These are phyloP conservation scores for Zoanthus sansibaricus DNA, from an alignment of 92 coral and sea anemone genomes.

Conservation along the genomic window DNA sequence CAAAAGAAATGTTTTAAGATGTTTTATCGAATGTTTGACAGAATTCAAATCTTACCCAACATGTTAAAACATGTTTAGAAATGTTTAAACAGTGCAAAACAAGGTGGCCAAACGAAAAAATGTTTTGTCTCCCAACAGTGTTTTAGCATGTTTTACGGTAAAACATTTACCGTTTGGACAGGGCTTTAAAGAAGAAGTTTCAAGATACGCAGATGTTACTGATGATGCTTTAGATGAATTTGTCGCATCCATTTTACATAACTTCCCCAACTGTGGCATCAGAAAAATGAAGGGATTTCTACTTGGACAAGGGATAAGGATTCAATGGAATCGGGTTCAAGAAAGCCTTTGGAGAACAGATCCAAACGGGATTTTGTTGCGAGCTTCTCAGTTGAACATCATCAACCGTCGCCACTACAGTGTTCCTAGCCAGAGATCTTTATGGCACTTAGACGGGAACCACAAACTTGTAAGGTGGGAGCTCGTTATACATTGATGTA, in stretches of 20 bases:
- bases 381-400: slow-evolving; percentile 57
- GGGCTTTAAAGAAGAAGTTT: background rate
- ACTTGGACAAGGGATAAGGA: slow-evolving; percentile 37
- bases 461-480: slow-evolving; percentile 62
- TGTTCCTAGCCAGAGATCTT: slow-evolving; percentile 63
- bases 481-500: slow-evolving; percentile 49
- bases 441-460: slow-evolving; percentile 60
- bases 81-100: no score
- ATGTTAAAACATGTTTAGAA: no score
- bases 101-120: no score
- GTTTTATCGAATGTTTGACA: no score
- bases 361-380: slow-evolving; percentile 53
- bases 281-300: slow-evolving; percentile 64
- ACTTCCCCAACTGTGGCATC: slow-evolving; percentile 60
- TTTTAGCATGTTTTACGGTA: no score
- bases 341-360: slow-evolving; percentile 53
- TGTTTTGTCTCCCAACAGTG: no score
- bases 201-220: slow-evolving; percentile 31
- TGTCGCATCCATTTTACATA: slow-evolving; percentile 11
- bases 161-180: no score
- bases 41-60: no score
- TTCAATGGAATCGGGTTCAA: slow-evolving; percentile 52
- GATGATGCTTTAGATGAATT: slow-evolving; percentile 9
- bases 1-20: no score
- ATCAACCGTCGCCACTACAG: slow-evolving; percentile 46